These are phyloP conservation scores for Apostichopus japonicus DNA, from an alignment of 35 echinoderm and acorn worm genomes.

Conservation along the genomic window DNA sequence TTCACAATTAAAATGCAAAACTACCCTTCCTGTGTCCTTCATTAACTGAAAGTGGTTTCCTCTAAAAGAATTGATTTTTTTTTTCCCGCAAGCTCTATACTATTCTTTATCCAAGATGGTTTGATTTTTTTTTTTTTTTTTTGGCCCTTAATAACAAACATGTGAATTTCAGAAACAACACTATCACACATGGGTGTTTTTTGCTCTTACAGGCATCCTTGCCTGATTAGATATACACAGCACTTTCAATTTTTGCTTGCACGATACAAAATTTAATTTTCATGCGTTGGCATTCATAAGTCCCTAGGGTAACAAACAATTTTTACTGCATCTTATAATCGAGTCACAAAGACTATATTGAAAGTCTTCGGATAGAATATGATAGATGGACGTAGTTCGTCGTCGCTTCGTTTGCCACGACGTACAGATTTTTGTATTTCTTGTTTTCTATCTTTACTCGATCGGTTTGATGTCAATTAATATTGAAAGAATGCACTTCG, in stretches of 20 bases:
- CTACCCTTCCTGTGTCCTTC: constrained; percentile 16
- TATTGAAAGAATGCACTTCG: background rate
- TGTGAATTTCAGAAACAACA: background rate
- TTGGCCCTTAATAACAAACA: background rate
- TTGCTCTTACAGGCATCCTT: background rate
- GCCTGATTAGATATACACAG: constrained; percentile 24
- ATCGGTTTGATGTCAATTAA: background rate
- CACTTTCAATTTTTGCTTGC: constrained; percentile 4
- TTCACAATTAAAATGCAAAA: constrained; percentile 1
- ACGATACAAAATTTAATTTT: constrained; percentile 42
- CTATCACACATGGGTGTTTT: background rate
- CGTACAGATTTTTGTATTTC: background rate
- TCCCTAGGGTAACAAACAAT: constrained; percentile 41
- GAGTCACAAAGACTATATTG: background rate
- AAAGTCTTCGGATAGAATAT: background rate
- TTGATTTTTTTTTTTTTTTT: background rate
- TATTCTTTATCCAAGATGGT: background rate
- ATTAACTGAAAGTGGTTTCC: constrained; percentile 20
- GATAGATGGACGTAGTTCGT: background rate
- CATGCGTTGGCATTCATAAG: constrained; percentile 27
- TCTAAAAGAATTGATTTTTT: constrained; percentile 33
- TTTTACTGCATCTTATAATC: constrained; percentile 29
- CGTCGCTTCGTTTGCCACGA: background rate
- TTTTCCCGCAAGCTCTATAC: background rate
- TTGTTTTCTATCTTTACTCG: background rate